Base-by-base conservation (phyloP, 2,113 vertebrate genomes). In the Taxidea taxus region DNA sequence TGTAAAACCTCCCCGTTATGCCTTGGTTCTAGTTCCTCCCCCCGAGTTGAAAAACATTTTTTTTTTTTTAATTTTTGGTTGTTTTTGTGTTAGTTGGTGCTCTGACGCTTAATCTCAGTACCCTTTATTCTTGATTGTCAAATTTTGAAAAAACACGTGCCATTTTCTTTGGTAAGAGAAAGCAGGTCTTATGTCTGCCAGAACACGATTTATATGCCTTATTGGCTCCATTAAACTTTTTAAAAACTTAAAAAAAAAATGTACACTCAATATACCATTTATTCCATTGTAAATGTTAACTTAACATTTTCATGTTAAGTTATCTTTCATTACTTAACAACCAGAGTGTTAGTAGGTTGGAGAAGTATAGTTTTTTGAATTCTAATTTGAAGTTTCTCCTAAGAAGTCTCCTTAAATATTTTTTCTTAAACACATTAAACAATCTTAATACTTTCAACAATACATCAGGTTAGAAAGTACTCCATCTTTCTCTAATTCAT, bases 161-260 rank as follows among this genome's bases (percentile, higher is more conserved):
- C 98, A 98, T 98, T 98, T 98, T 98, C 97, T 97, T 98, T 98
- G 97, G 97, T 98, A 94, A 97, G 96, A 97, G 96, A 97, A 98
- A 98, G 95, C 97, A 98, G 98, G 98, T 98, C 96, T 98, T 96
- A 49, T 97, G 97, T 97, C 98, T 97, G 97, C 97, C 97, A 96
- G 97, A 96, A 98, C 94, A 96, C 94, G 77, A 84, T 97, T 97
- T 97, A 98, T 97, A 98, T 96, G 97, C 97, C 97, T 95, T 98
- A 97, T 97, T 88, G 96, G 97, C 98, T 98, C 96, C 97, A 95
- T 98, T 98, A 97, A 98, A 95, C 93, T 90, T 98, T 98, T 98
- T 95, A 95, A 98, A 97, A 98, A 91, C 97, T 98, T 97, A n/a
- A n/a, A n/a, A n/a, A n/a, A n/a, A n/a, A n/a, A n/a, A n/a, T n/a